These are phyloP conservation scores for Campoplex capitator DNA, from an alignment of 2,888 invertebrate genomes.

Conservation along the genomic window DNA sequence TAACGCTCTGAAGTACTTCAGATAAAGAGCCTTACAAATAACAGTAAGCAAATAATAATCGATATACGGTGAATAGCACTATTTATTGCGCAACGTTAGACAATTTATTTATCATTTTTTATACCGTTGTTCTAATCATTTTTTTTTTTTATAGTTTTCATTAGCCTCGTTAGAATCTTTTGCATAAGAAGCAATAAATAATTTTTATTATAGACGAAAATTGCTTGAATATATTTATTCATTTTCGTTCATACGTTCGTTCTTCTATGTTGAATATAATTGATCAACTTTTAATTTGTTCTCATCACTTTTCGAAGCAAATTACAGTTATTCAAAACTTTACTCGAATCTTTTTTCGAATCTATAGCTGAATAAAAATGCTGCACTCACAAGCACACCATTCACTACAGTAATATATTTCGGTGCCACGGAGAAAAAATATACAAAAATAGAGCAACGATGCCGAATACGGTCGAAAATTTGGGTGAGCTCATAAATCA, in stretches of 20 bases:
- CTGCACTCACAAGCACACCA: not conserved
- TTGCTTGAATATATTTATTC: no score
- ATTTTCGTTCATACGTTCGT: no score
- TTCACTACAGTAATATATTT: constrained; percentile 21
- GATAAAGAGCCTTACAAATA: not conserved
- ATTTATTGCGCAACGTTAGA: not conserved
- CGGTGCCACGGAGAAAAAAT: not conserved
- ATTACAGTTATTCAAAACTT: not conserved
- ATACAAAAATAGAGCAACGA: constrained; percentile 9
- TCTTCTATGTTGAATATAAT: no score
- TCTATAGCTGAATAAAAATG: not conserved
- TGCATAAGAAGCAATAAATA: no score
- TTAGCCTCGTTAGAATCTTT: no score
- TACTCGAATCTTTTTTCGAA: not conserved
- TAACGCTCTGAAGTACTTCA: not conserved
- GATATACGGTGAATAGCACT: not conserved
- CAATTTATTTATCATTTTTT: not conserved
- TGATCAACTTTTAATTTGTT: no score
- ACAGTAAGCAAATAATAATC: not conserved
- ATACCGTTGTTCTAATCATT: no score
- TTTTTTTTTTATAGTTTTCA: no score
- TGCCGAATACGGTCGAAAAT: constrained; percentile 58
- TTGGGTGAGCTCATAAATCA: constrained; percentile 76
- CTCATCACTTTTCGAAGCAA: not conserved
- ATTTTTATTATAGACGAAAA: no score